These are phyloP conservation scores for Nasua narica DNA, from an alignment of 2,797 vertebrate species.

Conservation along the genomic window DNA sequence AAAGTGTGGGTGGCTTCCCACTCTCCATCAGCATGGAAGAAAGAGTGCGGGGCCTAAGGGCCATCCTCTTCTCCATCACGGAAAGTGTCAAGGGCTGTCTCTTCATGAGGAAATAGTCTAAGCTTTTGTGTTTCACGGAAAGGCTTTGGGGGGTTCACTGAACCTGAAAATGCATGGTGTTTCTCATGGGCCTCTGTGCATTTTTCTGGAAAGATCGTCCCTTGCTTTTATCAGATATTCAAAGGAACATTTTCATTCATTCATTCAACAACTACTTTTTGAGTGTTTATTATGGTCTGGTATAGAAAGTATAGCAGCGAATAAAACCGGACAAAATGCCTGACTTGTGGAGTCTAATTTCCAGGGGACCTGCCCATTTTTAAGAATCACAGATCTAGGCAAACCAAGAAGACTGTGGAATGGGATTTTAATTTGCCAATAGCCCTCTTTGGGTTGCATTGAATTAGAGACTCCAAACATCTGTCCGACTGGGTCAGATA, in stretches of 20 bases:
- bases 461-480: not conserved
- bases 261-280: not conserved
- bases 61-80: too few species aligned
- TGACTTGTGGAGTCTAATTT: not conserved
- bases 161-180: not conserved
- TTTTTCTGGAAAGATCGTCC: not conserved
- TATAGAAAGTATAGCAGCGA: not conserved
- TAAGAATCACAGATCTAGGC: not conserved
- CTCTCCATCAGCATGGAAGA: not conserved
- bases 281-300: not conserved
- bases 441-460: not conserved
- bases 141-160: not conserved
- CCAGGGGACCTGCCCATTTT: not conserved
- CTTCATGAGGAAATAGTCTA: not conserved
- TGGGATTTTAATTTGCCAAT: not conserved
- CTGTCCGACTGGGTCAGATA: not conserved
- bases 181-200: too few species aligned
- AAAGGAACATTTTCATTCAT: not conserved
- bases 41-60: not conserved
- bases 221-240: not conserved
- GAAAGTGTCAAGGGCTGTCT: not conserved
- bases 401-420: not conserved
- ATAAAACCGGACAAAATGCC: not conserved
- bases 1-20: not conserved
- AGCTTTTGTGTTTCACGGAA: not conserved